Percentiles rank a stretch among this genome's conserved stretches.
These are phyloP conservation scores for Drosophila fulvimacula DNA, from an alignment of 2,888 invertebrate species.

Conservation along the genomic window DNA sequence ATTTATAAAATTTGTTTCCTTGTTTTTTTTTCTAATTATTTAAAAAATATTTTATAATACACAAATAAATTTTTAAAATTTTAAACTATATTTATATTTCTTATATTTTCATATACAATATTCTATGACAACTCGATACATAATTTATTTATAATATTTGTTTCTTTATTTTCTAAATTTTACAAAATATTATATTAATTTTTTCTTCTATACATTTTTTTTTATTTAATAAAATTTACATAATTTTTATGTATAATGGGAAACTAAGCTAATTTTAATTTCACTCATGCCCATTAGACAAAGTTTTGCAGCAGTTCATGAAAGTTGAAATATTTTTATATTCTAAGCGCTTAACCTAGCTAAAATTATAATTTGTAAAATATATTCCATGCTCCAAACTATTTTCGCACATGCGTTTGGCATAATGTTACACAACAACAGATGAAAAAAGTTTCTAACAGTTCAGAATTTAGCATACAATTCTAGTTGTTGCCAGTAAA, in stretches of 20 bases:
- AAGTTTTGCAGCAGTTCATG: not conserved
- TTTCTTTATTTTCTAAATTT: too few species aligned
- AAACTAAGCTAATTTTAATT: not conserved
- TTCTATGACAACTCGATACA: too few species aligned
- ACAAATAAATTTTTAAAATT: too few species aligned
- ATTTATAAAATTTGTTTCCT: too few species aligned
- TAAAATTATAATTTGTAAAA: not conserved
- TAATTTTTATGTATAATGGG: not conserved
- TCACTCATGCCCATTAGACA: not conserved
- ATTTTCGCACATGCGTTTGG: not conserved
- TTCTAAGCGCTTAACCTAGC: not conserved
- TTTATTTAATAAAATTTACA: not conserved
- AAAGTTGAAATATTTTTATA: not conserved
- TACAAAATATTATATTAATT: too few species aligned
- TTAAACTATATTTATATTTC: not conserved
- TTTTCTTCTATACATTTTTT: too few species aligned
- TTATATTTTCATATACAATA: not conserved
- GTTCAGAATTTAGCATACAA: not conserved
- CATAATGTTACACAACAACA: not conserved
- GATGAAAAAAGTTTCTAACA: not conserved
- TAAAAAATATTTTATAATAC: too few species aligned
- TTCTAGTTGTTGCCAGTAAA: not conserved
- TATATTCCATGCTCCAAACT: not conserved
- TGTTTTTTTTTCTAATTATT: too few species aligned
- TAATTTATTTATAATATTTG: too few species aligned